Evolutionary conservation across 2,888 invertebrate genomes (phyloP).

Genomic region (Drosophila meridiana): DNA sequence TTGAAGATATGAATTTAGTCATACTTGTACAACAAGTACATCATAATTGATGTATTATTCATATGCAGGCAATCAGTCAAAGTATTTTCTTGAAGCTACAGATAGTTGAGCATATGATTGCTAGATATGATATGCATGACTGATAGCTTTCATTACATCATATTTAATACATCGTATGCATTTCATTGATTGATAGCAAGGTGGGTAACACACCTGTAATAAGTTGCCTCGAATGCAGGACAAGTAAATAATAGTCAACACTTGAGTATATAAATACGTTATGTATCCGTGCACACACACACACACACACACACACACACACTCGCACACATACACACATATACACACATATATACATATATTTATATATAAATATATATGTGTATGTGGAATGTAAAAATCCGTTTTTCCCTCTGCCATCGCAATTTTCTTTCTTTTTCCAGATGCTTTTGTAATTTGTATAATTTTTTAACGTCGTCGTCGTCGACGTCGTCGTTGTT

Average conservation of each 20-base stretch:
- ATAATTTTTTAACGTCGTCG: conserved; percentile 78
- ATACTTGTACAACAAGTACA: not conserved
- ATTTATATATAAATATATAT: not conserved
- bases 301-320: conserved; percentile 7
- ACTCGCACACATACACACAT: conserved; percentile 6
- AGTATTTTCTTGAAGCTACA: too few species aligned
- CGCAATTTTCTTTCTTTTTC: conserved; percentile 65
- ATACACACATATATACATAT: not conserved
- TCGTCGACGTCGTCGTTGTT: conserved; percentile 25
- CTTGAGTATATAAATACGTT: conserved; percentile 19
- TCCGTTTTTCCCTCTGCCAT: conserved; percentile 64
- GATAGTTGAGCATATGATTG: not conserved
- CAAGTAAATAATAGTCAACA: conserved; percentile 27
- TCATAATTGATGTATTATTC: not conserved
- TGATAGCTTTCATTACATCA: conserved; percentile 1
- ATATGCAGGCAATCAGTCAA: not conserved
- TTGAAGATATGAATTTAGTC: not conserved
- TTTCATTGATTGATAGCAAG: not conserved
- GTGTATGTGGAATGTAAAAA: conserved; percentile 44
- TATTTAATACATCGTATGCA: not conserved
- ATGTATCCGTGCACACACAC: conserved; percentile 3
- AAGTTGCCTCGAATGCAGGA: conserved; percentile 6
- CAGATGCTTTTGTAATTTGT: conserved; percentile 75
- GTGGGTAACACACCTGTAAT: not conserved
- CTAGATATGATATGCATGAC: not conserved